Evolutionary conservation across 2,888 invertebrate genomes (phyloP), one percentile per base, ranked within the genome.

Genomic region (Sesamia inferens): DNA sequence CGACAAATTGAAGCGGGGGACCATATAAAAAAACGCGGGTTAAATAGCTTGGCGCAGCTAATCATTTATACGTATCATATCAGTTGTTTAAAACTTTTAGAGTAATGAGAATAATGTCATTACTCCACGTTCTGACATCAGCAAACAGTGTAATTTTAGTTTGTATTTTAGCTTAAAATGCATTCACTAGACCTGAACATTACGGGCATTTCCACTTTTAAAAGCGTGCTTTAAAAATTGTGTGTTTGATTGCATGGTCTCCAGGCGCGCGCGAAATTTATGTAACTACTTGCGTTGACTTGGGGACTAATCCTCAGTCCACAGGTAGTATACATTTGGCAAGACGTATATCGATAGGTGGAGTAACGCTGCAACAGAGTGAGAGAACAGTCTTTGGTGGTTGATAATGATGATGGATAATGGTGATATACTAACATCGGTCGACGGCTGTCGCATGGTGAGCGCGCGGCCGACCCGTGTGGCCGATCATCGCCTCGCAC

Each of bases 401-500:
- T 58, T 11, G 31, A 58, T 39, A 58, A 48, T 31, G 22, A 22
- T 44, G 3, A 19, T 39, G 14, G 22, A 8, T 51, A 54, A 10
- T 22, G 51, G 24, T 74, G 44, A 22, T 31, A 74, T 66, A 92
- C 94, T 94, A 75, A 96, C 96, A 79, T 96, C 95, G 93, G 95
- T 94, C 92, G 94, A 94, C 90, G 93, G 91, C 90, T 95, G 95
- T 90, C 95, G 95, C 96, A 96, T 96, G 90, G 89, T 95, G 94
- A 92, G 92, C 92, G 92, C 93, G 93, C 94, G 93, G 93, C 92
- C 93, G 92, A 92, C 93, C 92, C 94, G 92, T 93, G 92, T 87
- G 93, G 92, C 91, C 91, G 91, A 93, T 96, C 96, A 96, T 95
- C 94, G 95, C 95, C 94, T 88, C 91, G 85, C 88, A 85, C 88